Conservation (phyloP, 2,113 vertebrate genomes). For the Campylorhamphus procurvoides region DNA sequence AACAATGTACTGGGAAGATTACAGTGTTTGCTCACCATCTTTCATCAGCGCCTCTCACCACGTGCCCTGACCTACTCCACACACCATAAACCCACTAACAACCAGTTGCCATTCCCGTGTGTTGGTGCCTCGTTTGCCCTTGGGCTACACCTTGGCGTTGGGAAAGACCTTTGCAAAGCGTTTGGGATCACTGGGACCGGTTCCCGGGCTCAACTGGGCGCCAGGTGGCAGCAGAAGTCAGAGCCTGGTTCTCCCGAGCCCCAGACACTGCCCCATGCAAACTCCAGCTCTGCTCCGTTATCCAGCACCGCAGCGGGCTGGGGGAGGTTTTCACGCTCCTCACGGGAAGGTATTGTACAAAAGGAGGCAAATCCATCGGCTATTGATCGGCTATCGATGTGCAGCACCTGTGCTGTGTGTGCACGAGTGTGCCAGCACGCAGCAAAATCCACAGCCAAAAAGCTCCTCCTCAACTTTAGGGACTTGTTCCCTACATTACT, state of each 20-base stretch:
- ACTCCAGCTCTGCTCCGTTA: not conserved
- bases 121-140: not conserved
- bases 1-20: not conserved
- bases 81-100: not conserved
- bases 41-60: not conserved
- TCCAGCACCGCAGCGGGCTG: fast-evolving
- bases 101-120: not conserved
- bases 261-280: fast-evolving
- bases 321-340: fast-evolving
- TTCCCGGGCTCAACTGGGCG: not conserved
- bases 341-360: fast-evolving
- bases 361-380: not conserved
- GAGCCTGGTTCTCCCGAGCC: not conserved
- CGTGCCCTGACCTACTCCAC: fast-evolving
- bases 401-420: too few relatives aligned
- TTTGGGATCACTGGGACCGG: not conserved
- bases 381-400: not conserved
- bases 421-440: fast-evolving
- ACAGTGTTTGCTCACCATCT: not conserved
- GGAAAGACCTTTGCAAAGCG: not conserved
- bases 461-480: not conserved
- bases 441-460: not conserved
- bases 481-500: not conserved
- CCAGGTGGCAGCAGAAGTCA: conserved; percentile 23
- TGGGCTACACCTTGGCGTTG: not conserved